phyloP scores from a whole-genome alignment of 2,113 vertebrate species.

The Hoplias malabaricus region DNA sequence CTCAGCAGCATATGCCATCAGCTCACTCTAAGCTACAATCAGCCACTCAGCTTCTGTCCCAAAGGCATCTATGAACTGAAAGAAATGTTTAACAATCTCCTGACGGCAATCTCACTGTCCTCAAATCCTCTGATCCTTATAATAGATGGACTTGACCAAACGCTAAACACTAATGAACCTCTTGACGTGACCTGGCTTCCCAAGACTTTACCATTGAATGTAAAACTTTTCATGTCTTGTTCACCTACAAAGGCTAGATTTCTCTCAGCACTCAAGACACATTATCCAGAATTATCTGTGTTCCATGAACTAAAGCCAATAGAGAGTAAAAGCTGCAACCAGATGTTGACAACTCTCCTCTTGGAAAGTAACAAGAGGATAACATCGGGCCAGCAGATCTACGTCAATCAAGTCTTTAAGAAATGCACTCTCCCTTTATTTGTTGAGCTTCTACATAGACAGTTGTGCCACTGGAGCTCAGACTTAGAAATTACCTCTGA shows the following conservation, averaged over 20 bases:
- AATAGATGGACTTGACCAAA: slow-evolving; percentile 72
- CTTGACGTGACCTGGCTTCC: slow-evolving; percentile 67
- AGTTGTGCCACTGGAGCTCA: slow-evolving; percentile 57
- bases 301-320: slow-evolving; percentile 57
- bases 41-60: background rate
- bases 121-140: slow-evolving; percentile 67
- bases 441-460: slow-evolving; percentile 68
- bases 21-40: slow-evolving; percentile 57
- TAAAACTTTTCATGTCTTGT: slow-evolving; percentile 70
- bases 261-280: slow-evolving; percentile 51
- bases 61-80: slow-evolving; percentile 53
- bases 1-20: slow-evolving; percentile 67
- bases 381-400: slow-evolving; percentile 78
- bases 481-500: slow-evolving; percentile 69
- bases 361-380: slow-evolving; percentile 67
- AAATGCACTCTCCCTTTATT: slow-evolving; percentile 70
- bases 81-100: slow-evolving; percentile 63
- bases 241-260: slow-evolving; percentile 52
- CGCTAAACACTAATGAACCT: slow-evolving; percentile 29
- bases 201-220: slow-evolving; percentile 60
- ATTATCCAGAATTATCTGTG: slow-evolving; percentile 49
- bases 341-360: slow-evolving; percentile 66
- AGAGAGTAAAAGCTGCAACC: slow-evolving; percentile 64
- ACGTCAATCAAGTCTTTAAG: slow-evolving; percentile 72
- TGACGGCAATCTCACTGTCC: slow-evolving; percentile 57